phyloP scores from a whole-genome alignment of 2,797 vertebrate genomes.

The Rhyacichthys aspro region DNA sequence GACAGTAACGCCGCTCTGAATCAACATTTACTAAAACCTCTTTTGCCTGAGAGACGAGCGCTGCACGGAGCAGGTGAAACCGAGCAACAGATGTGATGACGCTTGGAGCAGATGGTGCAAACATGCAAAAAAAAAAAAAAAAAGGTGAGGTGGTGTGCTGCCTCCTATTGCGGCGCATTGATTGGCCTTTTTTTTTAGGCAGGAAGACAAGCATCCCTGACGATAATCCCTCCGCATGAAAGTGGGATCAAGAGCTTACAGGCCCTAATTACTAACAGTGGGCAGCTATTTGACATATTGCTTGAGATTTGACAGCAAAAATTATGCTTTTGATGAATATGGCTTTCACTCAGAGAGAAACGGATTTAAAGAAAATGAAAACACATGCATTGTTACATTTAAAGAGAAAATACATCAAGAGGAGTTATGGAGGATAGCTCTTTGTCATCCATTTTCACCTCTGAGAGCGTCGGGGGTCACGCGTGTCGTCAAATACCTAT shows the following conservation, averaged over 20 bases:
- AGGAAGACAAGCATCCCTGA: constrained; percentile 67
- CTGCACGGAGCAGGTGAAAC: constrained; percentile 41
- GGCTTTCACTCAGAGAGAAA: constrained; percentile 3
- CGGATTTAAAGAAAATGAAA: no score
- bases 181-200: constrained; percentile 63
- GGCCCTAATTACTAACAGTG: constrained; percentile 71
- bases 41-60: constrained; percentile 21
- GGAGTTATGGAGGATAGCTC: no score
- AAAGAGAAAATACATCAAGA: neutral
- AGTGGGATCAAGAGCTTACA: constrained; percentile 72
- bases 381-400: neutral
- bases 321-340: constrained; percentile 27
- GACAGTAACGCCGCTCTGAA: constrained; percentile 11
- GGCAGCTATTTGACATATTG: constrained; percentile 41
- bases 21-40: constrained; percentile 23
- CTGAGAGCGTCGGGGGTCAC: constrained; percentile 29
- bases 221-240: constrained; percentile 76
- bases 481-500: constrained; percentile 64
- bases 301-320: constrained; percentile 37
- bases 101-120: constrained; percentile 56
- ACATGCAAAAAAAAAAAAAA: constrained; percentile 18
- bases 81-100: constrained; percentile 52
- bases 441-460: constrained; percentile 35
- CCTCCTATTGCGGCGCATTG: constrained; percentile 24
- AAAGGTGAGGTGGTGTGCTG: constrained; percentile 48